These are phyloP conservation scores for Amorpha juglandis DNA, from an alignment of 2,888 invertebrate genomes.

Conservation along the genomic window DNA sequence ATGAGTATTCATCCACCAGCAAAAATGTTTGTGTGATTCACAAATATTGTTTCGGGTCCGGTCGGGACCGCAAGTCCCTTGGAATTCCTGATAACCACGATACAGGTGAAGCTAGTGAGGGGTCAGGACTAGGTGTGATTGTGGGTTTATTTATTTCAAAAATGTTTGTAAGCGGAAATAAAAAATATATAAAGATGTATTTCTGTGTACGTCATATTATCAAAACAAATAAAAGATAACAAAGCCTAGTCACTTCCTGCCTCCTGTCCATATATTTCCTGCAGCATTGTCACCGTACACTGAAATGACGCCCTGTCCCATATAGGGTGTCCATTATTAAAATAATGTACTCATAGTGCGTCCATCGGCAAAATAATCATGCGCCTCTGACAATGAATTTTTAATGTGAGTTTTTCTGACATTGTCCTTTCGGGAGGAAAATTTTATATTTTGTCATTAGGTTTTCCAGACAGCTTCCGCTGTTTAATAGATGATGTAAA, in stretches of 20 bases:
- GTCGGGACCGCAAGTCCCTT: no score
- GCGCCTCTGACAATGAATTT: constrained; percentile 61
- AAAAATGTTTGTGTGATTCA: no score
- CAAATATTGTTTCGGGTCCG: no score
- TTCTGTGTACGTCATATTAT: no score
- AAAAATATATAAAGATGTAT: no score
- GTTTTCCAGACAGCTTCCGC: constrained; percentile 13
- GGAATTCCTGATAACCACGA: no score
- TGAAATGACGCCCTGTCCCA: constrained; percentile 69
- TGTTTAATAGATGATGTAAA: neutral
- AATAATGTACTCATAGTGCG: constrained; percentile 67
- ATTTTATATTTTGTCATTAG: constrained; percentile 25
- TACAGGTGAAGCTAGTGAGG: no score
- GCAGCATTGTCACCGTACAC: constrained; percentile 54
- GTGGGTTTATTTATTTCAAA: no score
- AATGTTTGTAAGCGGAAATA: no score
- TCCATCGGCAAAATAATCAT: constrained; percentile 69
- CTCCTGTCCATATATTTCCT: neutral
- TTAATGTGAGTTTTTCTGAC: constrained; percentile 58
- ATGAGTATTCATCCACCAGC: no score
- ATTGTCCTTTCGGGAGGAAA: constrained; percentile 42
- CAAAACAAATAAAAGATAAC: neutral
- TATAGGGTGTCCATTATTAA: constrained; percentile 69
- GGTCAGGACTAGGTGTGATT: no score
- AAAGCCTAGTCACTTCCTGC: neutral